Evolutionary conservation across 1,140 invertebrate genomes (phyloP).

Genomic region (Lasioglossum albipes): DNA sequence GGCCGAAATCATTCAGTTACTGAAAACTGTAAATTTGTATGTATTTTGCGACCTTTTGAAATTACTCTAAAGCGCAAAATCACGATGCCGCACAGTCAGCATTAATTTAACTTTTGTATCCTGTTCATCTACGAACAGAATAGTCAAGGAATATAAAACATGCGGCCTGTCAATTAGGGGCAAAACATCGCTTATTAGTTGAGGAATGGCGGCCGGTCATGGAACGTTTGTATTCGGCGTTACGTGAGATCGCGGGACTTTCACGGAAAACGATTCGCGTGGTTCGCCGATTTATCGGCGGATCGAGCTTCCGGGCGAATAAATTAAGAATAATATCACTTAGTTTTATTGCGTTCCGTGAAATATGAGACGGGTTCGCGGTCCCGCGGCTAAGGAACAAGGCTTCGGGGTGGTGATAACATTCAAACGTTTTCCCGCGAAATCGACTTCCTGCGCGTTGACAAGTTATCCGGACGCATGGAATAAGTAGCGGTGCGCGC

Average conservation of each 20-base stretch:
- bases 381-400: constrained; percentile 1
- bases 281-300: constrained; percentile 24
- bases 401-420: not conserved
- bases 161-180: constrained; percentile 24
- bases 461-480: constrained; percentile 27
- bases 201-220: constrained; percentile 1
- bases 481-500: not conserved
- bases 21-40: too few relatives aligned
- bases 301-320: constrained; percentile 34
- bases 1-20: too few relatives aligned
- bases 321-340: constrained; percentile 43
- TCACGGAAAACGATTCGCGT: constrained; percentile 31
- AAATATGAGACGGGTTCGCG: not conserved
- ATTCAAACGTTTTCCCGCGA: constrained; percentile 26
- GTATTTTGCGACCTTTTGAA: too few relatives aligned
- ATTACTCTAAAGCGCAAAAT: too few relatives aligned
- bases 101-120: too few relatives aligned
- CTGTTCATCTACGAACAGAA: too few relatives aligned
- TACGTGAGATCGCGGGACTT: constrained; percentile 2
- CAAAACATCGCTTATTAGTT: constrained; percentile 14
- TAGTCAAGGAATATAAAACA: not conserved
- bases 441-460: constrained; percentile 40
- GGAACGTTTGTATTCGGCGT: not conserved
- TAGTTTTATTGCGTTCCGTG: constrained; percentile 3
- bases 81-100: too few relatives aligned